Base-by-base conservation (phyloP, 2,113 vertebrate species). In the Tachysurus fulvidraco region DNA sequence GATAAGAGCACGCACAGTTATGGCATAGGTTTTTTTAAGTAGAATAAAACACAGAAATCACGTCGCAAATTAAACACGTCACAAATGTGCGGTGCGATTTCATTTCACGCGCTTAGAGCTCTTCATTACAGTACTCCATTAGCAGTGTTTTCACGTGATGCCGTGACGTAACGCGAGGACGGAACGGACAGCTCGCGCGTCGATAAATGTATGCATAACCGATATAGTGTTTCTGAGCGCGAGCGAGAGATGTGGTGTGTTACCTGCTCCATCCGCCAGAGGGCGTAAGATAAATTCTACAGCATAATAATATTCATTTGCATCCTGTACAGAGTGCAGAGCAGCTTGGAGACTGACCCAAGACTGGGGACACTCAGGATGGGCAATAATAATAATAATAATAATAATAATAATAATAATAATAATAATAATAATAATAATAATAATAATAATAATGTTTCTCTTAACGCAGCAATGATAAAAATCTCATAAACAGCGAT, bases 351-450 rank as follows among this genome's bases (percentile, higher is more conserved):
- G 7, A 50, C 46, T 7, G 46, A 50, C 46, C 46, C 46, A 50
- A 50, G 46, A 50, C 46, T 50, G 5, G 8, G 46, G 46, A 50
- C 46, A 50, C 46, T 0, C 46, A 50, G 46, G 46, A 50, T 4
- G 46, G 46, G 5, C 46, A 50, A 9, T 17, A 69, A 69, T 36
- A 65, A 64, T 64, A 65, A 65, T 65, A 65, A 65, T 65, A n/a
- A 64, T 64, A 64, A 64, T n/a, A 64, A n/a, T n/a, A 64, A n/a
- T n/a, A n/a, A 28, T 69, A 65, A 65, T 64, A 23, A 64, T 64
- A n/a, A 62, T 59, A 59, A 64, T 64, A 65, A 65, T 65, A 65
- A 65, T 65, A n/a, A 64, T 64, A 64, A 64, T n/a, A 64, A n/a
- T n/a, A 64, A n/a, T n/a, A n/a, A 28, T 69, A 65, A 65, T 64